phyloP scores from a whole-genome alignment of 2,113 vertebrate species.

The Platysteira castanea region DNA sequence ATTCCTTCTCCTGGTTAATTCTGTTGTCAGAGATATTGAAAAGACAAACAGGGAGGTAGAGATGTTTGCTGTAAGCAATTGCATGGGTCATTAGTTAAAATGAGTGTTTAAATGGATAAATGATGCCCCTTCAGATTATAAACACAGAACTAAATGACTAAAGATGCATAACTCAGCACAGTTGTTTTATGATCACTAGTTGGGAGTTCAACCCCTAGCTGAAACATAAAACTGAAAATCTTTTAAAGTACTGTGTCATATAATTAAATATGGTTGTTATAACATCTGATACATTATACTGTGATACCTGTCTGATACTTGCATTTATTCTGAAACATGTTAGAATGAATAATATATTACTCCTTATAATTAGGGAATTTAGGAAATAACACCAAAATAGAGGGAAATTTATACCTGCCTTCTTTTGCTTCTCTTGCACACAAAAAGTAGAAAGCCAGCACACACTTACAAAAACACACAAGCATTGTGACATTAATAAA shows the following conservation, averaged over 20 bases:
- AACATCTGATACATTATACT: not conserved
- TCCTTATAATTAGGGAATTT: not conserved
- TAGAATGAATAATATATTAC: not conserved
- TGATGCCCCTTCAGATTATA: not conserved
- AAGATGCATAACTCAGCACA: not conserved
- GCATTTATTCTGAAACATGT: not conserved
- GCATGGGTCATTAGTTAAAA: conserved; percentile 24
- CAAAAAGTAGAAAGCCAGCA: not conserved
- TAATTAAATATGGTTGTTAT: not conserved
- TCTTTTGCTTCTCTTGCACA: not conserved
- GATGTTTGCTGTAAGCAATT: conserved; percentile 39
- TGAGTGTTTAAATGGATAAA: conserved; percentile 29
- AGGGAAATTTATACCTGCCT: not conserved
- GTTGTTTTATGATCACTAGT: not conserved
- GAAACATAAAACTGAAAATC: not conserved
- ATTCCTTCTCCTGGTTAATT: not conserved
- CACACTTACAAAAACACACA: not conserved
- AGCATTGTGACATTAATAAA: not conserved
- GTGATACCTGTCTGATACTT: not conserved
- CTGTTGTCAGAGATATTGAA: not conserved
- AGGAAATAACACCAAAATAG: not conserved
- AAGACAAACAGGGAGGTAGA: conserved; percentile 2
- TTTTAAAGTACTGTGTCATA: not conserved
- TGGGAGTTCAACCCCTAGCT: not conserved
- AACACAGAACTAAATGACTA: not conserved